Evolutionary conservation across 92 coral and sea anemone species (phyloP), one percentile per base, ranked within the genome.

Genomic region (Hydrozoanthus gracilis): DNA sequence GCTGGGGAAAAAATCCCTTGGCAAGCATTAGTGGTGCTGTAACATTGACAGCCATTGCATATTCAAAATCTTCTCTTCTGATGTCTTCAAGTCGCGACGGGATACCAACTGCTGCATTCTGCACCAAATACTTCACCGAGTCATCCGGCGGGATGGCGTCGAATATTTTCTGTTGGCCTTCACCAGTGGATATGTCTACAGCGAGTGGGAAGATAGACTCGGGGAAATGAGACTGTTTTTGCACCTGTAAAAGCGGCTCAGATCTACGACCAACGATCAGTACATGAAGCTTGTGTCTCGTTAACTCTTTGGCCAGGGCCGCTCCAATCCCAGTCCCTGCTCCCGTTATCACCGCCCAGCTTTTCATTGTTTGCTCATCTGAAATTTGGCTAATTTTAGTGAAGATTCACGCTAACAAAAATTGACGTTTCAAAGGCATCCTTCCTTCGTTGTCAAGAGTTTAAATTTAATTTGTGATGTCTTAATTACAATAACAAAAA

Each of bases 91-190:
- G 87, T 60, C 88, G 83, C 0, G 92, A 90, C 2, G 92, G 92
- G 2, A 87, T 71, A n/a, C 92, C 92, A 27, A 90, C 92, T 58
- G 92, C 92, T 54, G 92, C 92, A 73, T 90, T 90, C 67, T 90
- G 92, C 12, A 90, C 88, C 70, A 90, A 76, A 82, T 87, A 90
- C 69, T 86, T 86, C 10, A 90, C 84, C 20, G 66, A 55, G n/a
- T 90, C 87, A 80, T 84, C 71, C 45, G 70, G 62, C 14, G 91
- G 92, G 82, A 90, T 90, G 20, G 80, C 50, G 77, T 90, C 91
- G 67, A 90, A 76, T 46, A 89, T 86, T 64, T 86, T 60, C 13
- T 64, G 78, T 44, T 77, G 90, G 17, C 90, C 90, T 15, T 86
- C 92, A 27, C 13, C 49, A 45, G 88, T 83, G 44, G 91, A 84